Evolutionary conservation across 1,140 invertebrate species (phyloP).

Genomic region (Zaprionus lachaisei): DNA sequence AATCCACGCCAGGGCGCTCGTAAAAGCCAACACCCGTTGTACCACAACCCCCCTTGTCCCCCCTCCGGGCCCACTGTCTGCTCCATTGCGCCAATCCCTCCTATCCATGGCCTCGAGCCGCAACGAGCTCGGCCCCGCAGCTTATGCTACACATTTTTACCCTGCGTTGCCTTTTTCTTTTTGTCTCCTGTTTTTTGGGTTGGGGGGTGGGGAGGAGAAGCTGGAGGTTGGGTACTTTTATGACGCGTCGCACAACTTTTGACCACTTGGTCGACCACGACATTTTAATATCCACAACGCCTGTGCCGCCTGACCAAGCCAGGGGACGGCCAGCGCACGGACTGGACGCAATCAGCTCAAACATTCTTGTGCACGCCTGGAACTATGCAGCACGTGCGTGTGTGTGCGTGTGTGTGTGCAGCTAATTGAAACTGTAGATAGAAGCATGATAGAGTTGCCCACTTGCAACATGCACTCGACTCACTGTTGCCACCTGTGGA

Average conservation of each 20-base stretch:
- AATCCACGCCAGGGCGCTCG: constrained; percentile 57
- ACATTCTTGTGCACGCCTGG: constrained; percentile 35
- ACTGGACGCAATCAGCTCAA: constrained; percentile 9
- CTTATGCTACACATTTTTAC: constrained; percentile 30
- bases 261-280: constrained; percentile 77
- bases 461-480: constrained; percentile 1
- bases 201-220: too few relatives aligned
- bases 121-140: constrained; percentile 3
- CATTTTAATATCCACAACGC: constrained; percentile 75
- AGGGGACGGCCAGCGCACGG: background rate
- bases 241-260: constrained; percentile 76
- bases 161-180: background rate
- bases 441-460: background rate
- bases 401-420: background rate
- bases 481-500: background rate
- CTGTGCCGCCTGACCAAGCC: constrained; percentile 12
- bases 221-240: constrained; percentile 46
- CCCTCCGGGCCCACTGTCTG: background rate
- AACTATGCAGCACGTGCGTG: constrained; percentile 17
- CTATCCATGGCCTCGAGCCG: background rate
- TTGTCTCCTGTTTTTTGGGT: constrained; percentile 18
- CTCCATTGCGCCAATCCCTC: constrained; percentile 4
- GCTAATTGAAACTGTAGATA: constrained; percentile 8
- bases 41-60: background rate
- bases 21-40: constrained; percentile 40